Evolutionary conservation across 2,113 vertebrate species (phyloP), one percentile per base, ranked within the genome.

Genomic region (Hemibates koningsi): DNA sequence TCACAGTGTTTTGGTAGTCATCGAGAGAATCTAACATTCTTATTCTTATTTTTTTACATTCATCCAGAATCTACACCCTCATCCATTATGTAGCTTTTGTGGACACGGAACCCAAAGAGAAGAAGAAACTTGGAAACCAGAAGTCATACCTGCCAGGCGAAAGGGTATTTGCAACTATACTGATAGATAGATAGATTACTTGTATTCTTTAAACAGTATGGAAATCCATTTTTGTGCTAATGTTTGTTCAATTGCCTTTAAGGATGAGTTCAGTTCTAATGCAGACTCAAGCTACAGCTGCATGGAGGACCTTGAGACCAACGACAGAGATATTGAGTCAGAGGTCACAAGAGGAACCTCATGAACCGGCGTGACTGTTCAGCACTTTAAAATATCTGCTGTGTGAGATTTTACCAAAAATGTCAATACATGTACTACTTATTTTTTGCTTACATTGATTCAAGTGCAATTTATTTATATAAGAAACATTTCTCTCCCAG

Each of bases 11-110:
- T 19, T 29, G 3, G 6, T 12, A 53, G 14, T 29, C 13, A 63
- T 4, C 4, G 38, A 41, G 9, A 56, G 4, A 12, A 41, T 66
- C 12, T 79, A 38, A 76, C 13, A 1, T 17, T 57, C 3, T 29
- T 80, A 13, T 50, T 29, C 29, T 29, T 29, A 29, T 29, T 29
- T 29, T 29, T 43, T 34, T 63, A n/a, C 85, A 10, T 90, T 27
- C 27, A 9, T 85, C 9, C 45, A 95, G 95, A 90, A 8, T 94
- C 21, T 63, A 57, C 87, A 95, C 94, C 4, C 53, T 95, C 71
- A 93, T 95, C 71, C 93, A 95, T 80, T 94, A 88, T n/a, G 86
- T 95, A 1, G 92, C 95, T 21, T 95, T 94, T 73, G 6, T 90
- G 80, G 92, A 91, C 24, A 95, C 92, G 1, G 91, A 94, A 78